phyloP scores from a whole-genome alignment of 2,888 invertebrate genomes.

The Gastrophysa polygoni region DNA sequence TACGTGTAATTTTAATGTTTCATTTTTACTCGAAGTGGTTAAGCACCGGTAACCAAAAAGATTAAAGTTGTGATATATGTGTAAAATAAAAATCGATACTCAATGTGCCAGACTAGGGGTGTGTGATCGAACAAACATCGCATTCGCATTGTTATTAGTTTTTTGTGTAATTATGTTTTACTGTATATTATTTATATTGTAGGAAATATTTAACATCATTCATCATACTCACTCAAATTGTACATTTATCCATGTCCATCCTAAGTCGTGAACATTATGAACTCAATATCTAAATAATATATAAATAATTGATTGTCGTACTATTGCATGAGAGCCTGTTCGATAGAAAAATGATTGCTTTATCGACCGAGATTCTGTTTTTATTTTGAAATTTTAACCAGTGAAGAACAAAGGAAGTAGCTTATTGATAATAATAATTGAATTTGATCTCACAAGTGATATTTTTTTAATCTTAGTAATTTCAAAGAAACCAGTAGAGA shows the following conservation, averaged over 20 bases:
- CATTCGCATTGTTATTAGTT: constrained; percentile 47
- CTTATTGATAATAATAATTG: background rate
- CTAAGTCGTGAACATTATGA: constrained; percentile 23
- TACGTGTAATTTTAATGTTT: constrained; percentile 37
- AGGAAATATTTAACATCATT: constrained; percentile 35
- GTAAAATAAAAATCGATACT: constrained; percentile 58
- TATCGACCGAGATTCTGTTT: background rate
- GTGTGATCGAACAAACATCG: constrained; percentile 47
- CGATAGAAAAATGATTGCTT: constrained; percentile 18
- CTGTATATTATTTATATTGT: constrained; percentile 43
- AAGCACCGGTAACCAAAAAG: constrained; percentile 42
- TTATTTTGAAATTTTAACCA: background rate
- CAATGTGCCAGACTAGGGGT: constrained; percentile 57
- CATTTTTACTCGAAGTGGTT: constrained; percentile 38
- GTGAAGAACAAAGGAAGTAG: background rate
- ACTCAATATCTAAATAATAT: constrained; percentile 27
- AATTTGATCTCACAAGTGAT: constrained; percentile 14
- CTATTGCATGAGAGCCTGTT: constrained; percentile 18
- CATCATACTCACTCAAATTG: constrained; percentile 27
- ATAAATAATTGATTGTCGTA: constrained; percentile 16
- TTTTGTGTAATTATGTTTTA: constrained; percentile 52
- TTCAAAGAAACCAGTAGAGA: background rate
- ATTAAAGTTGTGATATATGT: constrained; percentile 60
- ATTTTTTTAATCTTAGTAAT: constrained; percentile 3
- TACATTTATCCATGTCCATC: constrained; percentile 32